Conservation (phyloP, 2,888 invertebrate species). For the Ametastegia equiseti region DNA sequence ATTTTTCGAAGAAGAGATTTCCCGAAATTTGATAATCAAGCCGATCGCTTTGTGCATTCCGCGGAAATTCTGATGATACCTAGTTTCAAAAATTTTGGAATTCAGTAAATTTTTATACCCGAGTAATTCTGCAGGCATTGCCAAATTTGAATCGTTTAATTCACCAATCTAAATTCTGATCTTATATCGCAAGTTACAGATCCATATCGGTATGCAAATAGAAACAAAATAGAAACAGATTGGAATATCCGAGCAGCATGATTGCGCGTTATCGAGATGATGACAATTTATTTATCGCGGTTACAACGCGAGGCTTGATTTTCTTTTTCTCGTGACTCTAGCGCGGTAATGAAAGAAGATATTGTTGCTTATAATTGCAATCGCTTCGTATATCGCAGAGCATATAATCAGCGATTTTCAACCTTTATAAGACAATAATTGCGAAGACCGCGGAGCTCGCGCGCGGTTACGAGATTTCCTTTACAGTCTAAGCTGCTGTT, state of each 20-base stretch:
- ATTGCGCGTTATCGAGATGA: not conserved
- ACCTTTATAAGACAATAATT: conserved; percentile 8
- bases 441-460: not conserved
- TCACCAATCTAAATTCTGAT: too few relatives aligned
- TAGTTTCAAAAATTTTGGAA: too few relatives aligned
- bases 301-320: not conserved
- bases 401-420: not conserved
- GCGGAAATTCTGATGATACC: too few relatives aligned
- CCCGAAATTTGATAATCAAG: too few relatives aligned
- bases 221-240: not conserved
- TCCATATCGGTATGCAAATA: not conserved
- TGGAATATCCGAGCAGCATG: conserved; percentile 1
- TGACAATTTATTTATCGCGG: conserved; percentile 29
- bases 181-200: too few relatives aligned
- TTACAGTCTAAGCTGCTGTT: not conserved
- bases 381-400: not conserved
- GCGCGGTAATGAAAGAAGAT: too few relatives aligned
- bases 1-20: too few relatives aligned
- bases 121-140: too few relatives aligned
- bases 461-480: conserved; percentile 8
- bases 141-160: too few relatives aligned
- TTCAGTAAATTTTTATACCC: too few relatives aligned
- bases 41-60: too few relatives aligned
- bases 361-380: not conserved
- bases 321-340: too few relatives aligned